A percentile compares a stretch with the other conserved stretches of the same genome.
These are phyloP conservation scores for Oscheius sp. DNA, from an alignment of 2,888 invertebrate genomes.

Conservation along the genomic window DNA sequence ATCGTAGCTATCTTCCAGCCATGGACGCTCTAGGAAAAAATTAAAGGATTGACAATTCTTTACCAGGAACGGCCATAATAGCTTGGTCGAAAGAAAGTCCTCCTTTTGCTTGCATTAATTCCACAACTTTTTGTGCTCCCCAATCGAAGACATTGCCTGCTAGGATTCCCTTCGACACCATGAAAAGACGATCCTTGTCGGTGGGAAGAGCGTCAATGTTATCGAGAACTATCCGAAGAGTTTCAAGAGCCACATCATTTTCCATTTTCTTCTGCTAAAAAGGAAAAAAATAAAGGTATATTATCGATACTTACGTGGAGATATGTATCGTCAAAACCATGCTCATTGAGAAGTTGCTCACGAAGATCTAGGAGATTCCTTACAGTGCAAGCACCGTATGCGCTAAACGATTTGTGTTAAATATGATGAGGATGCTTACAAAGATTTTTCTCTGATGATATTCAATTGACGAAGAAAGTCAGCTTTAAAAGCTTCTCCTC, in stretches of 20 bases:
- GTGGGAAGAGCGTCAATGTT: conserved; percentile 76
- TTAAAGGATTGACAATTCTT: conserved; percentile 24
- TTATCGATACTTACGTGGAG: conserved; percentile 74
- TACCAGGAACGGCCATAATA: conserved; percentile 83
- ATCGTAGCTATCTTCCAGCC: conserved; percentile 89
- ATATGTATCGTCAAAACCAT: conserved; percentile 90
- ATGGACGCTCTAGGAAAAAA: conserved; percentile 81
- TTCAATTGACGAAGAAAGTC: conserved; percentile 85
- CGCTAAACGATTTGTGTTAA: conserved; percentile 75
- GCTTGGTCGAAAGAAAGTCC: conserved; percentile 87
- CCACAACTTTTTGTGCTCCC: conserved; percentile 91
- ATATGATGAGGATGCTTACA: conserved; percentile 39
- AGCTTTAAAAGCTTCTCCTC: conserved; percentile 85
- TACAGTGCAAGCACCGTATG: conserved; percentile 87
- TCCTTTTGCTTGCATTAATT: conserved; percentile 82
- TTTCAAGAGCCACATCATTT: conserved; percentile 84
- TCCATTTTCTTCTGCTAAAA: conserved; percentile 86
- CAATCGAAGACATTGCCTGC: conserved; percentile 96
- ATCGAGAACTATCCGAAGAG: conserved; percentile 82
- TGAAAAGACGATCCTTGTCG: conserved; percentile 22
- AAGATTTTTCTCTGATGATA: conserved; percentile 83
- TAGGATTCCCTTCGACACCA: conserved; percentile 74
- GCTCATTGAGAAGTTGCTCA: conserved; percentile 89
- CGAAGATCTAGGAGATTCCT: conserved; percentile 89
- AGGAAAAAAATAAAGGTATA: background rate